Conservation (phyloP, 2,113 vertebrate species). For the Gnathonemus echidnorhynchus region DNA sequence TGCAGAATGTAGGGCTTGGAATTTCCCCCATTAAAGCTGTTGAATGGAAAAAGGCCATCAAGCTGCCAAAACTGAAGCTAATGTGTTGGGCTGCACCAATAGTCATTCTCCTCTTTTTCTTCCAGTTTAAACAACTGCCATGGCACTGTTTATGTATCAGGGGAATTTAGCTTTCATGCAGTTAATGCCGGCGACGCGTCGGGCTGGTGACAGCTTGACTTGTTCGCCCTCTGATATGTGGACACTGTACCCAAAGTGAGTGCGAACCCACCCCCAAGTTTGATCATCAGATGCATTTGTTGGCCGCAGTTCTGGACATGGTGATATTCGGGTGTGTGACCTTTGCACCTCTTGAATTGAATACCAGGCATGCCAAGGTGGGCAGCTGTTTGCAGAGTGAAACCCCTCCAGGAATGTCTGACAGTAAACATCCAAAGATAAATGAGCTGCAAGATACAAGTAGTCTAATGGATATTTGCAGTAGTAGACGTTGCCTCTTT, state of each 20-base stretch:
- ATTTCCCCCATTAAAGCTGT: constrained; percentile 3
- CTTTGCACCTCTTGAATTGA: constrained; percentile 5
- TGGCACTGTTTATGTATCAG: background rate
- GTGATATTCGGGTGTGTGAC: background rate
- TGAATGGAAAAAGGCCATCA: background rate
- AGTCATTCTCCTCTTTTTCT: background rate
- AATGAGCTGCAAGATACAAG: constrained; percentile 27
- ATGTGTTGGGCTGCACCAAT: background rate
- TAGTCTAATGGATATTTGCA: constrained; percentile 18
- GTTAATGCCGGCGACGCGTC: background rate
- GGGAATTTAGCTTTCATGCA: background rate
- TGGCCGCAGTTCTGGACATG: background rate
- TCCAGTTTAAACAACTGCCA: background rate
- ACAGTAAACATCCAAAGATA: constrained; percentile 35
- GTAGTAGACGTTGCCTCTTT: constrained; percentile 15
- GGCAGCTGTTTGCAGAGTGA: constrained; percentile 24
- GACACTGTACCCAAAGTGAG: background rate
- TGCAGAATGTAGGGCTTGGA: background rate
- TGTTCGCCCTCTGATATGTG: background rate
- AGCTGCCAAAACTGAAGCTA: background rate
- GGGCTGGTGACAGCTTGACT: background rate
- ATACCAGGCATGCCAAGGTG: constrained; percentile 19
- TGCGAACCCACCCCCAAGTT: background rate
- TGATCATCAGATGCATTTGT: background rate
- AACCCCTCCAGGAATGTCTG: constrained; percentile 28